A percentile compares a stretch with the other conserved stretches of the same genome.
Evolutionary conservation across 2,113 vertebrate genomes (phyloP).

Genomic region (Geococcyx californianus): DNA sequence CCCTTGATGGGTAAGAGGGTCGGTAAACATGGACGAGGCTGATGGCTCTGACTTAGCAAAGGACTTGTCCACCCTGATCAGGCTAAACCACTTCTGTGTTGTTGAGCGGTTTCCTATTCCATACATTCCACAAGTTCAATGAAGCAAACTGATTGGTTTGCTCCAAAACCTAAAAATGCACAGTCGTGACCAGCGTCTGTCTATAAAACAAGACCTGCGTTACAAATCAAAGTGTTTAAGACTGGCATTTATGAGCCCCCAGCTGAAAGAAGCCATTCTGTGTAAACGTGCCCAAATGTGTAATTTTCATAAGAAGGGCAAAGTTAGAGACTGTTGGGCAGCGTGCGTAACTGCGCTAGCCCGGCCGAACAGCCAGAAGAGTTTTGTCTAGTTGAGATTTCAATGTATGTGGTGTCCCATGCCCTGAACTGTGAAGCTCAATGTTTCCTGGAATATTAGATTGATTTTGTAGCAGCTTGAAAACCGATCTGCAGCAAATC

Average conservation of each 20-base stretch:
- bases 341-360: accelerated
- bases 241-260: neutral
- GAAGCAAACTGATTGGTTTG: neutral
- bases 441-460: neutral
- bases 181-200: neutral
- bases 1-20: neutral
- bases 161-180: neutral
- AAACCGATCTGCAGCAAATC: neutral
- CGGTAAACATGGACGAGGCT: neutral
- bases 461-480: neutral
- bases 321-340: neutral
- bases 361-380: neutral
- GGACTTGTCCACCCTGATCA: accelerated
- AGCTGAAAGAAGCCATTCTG: neutral
- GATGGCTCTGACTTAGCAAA: neutral
- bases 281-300: neutral
- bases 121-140: neutral
- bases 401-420: neutral
- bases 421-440: neutral
- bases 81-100: neutral
- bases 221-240: neutral
- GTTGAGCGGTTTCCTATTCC: neutral
- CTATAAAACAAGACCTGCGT: neutral
- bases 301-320: neutral
- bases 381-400: neutral